Conservation (phyloP, 1,140 invertebrate species). For the Ips typographus region DNA sequence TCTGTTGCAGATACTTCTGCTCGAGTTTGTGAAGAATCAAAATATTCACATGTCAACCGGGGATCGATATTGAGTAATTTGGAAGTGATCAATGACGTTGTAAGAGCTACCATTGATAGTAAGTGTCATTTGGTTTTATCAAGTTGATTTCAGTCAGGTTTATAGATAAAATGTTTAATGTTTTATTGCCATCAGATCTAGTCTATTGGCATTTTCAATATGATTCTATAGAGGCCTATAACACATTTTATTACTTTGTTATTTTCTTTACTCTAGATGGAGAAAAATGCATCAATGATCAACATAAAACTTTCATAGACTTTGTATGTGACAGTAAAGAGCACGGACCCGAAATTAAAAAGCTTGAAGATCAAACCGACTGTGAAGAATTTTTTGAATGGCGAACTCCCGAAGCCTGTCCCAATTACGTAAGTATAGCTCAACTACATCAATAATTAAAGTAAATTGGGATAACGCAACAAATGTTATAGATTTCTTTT, state of each 20-base stretch:
- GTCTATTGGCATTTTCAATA: no score
- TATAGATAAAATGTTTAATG: not conserved
- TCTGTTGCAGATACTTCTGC: constrained; percentile 16
- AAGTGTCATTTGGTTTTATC: not conserved
- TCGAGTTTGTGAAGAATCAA: constrained; percentile 19
- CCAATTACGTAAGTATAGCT: constrained; percentile 18
- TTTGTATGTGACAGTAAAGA: constrained; percentile 18
- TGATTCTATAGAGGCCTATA: no score
- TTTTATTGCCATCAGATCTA: not conserved
- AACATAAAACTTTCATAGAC: constrained; percentile 13
- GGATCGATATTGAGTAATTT: constrained; percentile 15
- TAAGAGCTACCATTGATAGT: constrained; percentile 18
- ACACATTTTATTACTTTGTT: not conserved
- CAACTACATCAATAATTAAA: not conserved
- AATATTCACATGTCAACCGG: constrained; percentile 11
- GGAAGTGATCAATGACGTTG: constrained; percentile 7
- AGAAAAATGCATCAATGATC: not conserved
- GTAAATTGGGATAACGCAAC: not conserved
- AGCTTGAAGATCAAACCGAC: not conserved
- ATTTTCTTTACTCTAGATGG: not conserved
- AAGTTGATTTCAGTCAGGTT: not conserved
- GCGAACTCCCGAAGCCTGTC: constrained; percentile 22
- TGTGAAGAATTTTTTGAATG: constrained; percentile 22
- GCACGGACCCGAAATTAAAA: constrained; percentile 8
- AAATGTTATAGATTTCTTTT: not conserved